Base-by-base conservation (phyloP, 2,113 vertebrate species). In the Poeciliopsis occidentalis region DNA sequence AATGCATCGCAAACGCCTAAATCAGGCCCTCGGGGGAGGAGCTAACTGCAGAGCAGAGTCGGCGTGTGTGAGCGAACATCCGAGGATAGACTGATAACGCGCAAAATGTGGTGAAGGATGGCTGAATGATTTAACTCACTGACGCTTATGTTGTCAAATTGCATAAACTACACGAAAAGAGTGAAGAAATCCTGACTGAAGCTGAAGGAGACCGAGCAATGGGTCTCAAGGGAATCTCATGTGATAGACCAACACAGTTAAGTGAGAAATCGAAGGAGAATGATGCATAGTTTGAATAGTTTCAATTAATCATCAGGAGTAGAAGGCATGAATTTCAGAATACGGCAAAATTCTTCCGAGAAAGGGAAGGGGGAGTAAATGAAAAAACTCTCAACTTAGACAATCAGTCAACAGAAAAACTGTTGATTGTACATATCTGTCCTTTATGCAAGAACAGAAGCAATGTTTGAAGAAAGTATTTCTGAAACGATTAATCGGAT, bases 1-100 rank as follows among this genome's bases (percentile, higher is more conserved):
- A 71, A 78, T 81, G 75, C 80, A 77, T 72, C 76, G 77, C 57
- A 37, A 67, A 87, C 62, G 73, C 68, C 79, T 74, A 73, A 76
- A 87, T 76, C 47, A 76, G 72, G 78, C 73, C 69, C 78, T 60
- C 8, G 34, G 0, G 71, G 80, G 72, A 77, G 47, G 65, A 79
- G 69, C 73, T 37, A 68, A 69, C 51, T 67, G 67, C 79, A 78
- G 32, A 29, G 73, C 76, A 78, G 39, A 29, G n/a, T 70, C 62
- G n/a, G 61, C 8, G 39, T 67, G 1, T 34, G 8, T 60, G 12
- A 54, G 51, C 12, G 39, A 70, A 26, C 24, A 31, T 24, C 54
- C 11, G 11, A 60, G 29, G 31, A 69, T 17, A 57, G 47, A 13
- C 30, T 7, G 29, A 57, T 39, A 70, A 12, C 31, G 27, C 13